Evolutionary conservation across 2,797 vertebrate species (phyloP), one percentile per base, ranked within the genome.

Genomic region (Acanthopagrus latus): DNA sequence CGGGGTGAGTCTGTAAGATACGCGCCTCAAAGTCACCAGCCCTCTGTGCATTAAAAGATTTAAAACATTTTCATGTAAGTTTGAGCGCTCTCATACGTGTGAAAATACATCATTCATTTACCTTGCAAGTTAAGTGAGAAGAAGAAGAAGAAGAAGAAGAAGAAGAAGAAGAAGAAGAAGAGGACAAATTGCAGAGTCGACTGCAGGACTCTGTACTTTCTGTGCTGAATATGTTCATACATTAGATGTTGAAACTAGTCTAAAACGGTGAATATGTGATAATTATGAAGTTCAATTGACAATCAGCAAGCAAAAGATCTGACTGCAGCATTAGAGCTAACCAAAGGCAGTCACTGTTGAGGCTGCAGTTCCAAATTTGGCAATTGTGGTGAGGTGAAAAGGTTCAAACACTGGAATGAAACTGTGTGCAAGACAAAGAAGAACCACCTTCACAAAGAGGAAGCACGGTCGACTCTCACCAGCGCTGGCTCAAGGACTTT

Each of bases 341-440:
- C 33, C n/a, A 64, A 44, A 27, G 11, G 27, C 7, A 25, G 27
- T 11, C 27, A 51, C 20, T 16, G 16, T 9, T 5, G 7, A 50
- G 21, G 33, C 25, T 48, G 27, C 29, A 23, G 51, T 8, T 51
- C 23, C 13, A 66, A 43, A 59, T 41, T 21, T 33, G 59, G 38
- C 4, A 68, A 41, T 44, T 27, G 7, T 9, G 21, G 43, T 14
- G 14, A 72, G 44, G 9, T 66, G n/a, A 44, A 62, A 43, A 51
- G 3, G 29, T 46, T n/a, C 13, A 21, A 56, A 33, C 63, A 11
- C 13, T 23, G 13, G 16, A 11, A 82, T 54, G 20, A 52, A 75
- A 67, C 56, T 9, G 58, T 64, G 38, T 17, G 23, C 14, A 78
- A 57, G 76, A 27, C 16, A 43, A 12, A 18, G 18, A 20, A 38